Base-by-base conservation (phyloP, 2,888 invertebrate genomes). In the Phrixothrix hirtus region DNA sequence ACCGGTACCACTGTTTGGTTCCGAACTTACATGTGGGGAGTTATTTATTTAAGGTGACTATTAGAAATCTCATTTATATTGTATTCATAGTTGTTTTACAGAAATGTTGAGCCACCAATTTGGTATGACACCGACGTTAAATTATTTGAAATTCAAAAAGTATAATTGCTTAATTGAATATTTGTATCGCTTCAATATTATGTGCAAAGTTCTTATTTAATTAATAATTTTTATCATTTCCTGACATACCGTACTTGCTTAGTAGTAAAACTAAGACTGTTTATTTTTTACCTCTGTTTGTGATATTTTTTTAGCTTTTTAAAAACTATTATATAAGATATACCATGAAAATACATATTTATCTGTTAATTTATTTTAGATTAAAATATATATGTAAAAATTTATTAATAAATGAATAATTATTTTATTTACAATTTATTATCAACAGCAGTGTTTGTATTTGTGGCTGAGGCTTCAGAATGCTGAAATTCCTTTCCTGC, bases 91-190 rank as follows among this genome's bases (percentile, higher is more conserved):
- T 21, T 21, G 55, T 53, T 52, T 78, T 82, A 34, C 79, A 93
- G 96, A 68, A 99, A 99, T 77, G 90, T 96, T 44, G 97, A 98
- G 73, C 99, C 99, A 7, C 97, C 99, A 0, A 91, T 99, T 62
- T 99, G 99, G 99, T 98, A 97, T 76, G 98, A 99, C 75, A 99
- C 99, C 0, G 95, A 98, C 71, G 98, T 99, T 39, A 97, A 97
- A 76, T 80, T 99, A 58, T 99, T 99, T 79, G 99, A 99, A 81
- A 98, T 99, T 69, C 98, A 99, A 75, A 83, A 93, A 69, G 91
- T 95, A 52, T 94, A 85, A 85, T 29, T 17, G n/a, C 25, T 50
- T 21, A 43, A 43, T 15, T n/a, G 17, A 35, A 21, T 7, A 21
- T 21, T 5, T 21, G 7, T 5, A 21, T 21, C 7, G 21, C 21